Conservation (phyloP, 2,113 vertebrate genomes). For the Pelecanoides urinatrix region DNA sequence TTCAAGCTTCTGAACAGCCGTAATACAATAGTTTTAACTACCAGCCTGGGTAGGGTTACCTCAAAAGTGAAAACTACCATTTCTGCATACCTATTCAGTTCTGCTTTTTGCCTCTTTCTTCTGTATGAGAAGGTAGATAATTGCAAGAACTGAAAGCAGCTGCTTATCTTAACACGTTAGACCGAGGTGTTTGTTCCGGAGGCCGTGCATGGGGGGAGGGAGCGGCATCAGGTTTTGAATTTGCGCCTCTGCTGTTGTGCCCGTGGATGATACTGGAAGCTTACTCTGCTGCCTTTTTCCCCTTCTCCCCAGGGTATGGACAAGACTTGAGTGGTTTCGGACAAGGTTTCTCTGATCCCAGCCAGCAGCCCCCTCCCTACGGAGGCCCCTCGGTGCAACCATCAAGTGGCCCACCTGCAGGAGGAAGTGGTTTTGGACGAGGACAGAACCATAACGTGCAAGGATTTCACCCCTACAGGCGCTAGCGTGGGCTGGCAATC, state of each 20-base stretch:
- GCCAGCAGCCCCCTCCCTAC: slow-evolving; percentile 87
- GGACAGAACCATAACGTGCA: slow-evolving; percentile 99
- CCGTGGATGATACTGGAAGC: not conserved
- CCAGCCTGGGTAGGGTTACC: not conserved
- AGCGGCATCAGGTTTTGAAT: fast-evolving
- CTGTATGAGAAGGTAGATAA: not conserved
- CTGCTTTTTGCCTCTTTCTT: not conserved
- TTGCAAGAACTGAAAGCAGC: not conserved
- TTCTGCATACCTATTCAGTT: not conserved
- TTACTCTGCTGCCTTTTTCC: slow-evolving; percentile 14
- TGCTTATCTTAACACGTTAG: fast-evolving
- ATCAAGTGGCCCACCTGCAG: slow-evolving; percentile 82
- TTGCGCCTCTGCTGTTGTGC: fast-evolving
- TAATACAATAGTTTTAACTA: fast-evolving
- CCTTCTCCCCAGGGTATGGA: slow-evolving; percentile 85
- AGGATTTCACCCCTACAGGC: slow-evolving; percentile 98
- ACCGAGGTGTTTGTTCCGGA: fast-evolving
- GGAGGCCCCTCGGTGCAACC: slow-evolving; percentile 89
- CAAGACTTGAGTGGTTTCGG: slow-evolving; percentile 96
- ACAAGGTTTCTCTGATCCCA: slow-evolving; percentile 94
- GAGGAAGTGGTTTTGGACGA: slow-evolving; percentile 87
- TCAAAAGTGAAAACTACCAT: fast-evolving
- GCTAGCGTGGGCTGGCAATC: slow-evolving; percentile 82
- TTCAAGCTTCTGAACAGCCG: not conserved
- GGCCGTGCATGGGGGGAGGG: not conserved